Evolutionary conservation across 2,888 invertebrate genomes (phyloP), one percentile per base, ranked within the genome.

Genomic region (Tinea pellionella): DNA sequence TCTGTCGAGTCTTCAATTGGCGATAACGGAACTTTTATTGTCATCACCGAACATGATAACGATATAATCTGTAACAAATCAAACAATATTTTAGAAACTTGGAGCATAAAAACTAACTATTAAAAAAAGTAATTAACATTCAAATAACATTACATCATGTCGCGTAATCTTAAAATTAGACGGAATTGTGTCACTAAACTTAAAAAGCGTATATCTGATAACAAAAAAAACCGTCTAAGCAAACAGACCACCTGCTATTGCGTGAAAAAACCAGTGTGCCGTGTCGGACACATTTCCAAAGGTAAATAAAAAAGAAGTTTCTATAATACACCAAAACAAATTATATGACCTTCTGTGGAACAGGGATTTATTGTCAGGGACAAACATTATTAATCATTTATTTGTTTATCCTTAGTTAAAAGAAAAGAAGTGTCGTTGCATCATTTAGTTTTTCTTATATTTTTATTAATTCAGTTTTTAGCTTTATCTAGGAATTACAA

Each of bases 101-200:
- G 1, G 24, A 18, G 4, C 53, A 18, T 13, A 42, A 42, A 16
- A 51, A 51, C 4, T 51, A 9, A 51, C 16, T 18, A 8, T 56
- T 58, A 13, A 41, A 41, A 58, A 58, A 58, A 58, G 58, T 41
- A 58, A 58, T 37, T 41, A 37, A n/a, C 13, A 30, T 18, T 18
- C 30, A 56, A 56, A 30, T 56, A 12, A 56, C 24, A 69, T 80
- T 77, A 72, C 71, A 72, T 74, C 72, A 72, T 66, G 66, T 75
- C 72, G 75, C 74, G 77, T 77, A 82, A 83, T 73, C 69, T 71
- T 69, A 69, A 70, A 56, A 73, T 74, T 71, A 71, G 72, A 67
- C 67, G 67, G 70, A 79, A 77, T 74, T 77, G 71, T 79, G 81
- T 74, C 83, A 78, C 71, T 69, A 72, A 67, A 68, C 65, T 64